Evolutionary conservation across 2,797 vertebrate genomes (phyloP), one percentile per base, ranked within the genome.

Genomic region (Borostomias antarcticus): DNA sequence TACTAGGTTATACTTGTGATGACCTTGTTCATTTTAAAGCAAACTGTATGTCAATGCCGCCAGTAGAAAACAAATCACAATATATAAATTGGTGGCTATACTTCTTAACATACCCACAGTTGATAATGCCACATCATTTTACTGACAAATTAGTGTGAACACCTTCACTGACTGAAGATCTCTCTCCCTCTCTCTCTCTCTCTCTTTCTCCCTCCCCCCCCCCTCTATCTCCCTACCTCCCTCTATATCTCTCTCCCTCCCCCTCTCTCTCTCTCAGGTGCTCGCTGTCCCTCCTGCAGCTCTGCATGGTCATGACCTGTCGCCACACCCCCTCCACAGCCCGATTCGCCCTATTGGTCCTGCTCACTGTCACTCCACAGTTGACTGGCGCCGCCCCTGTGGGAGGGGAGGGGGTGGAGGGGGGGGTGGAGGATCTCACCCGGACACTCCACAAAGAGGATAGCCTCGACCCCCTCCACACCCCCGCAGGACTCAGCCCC

Each of bases 231-330:
- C 25, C 23, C 37, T 30, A n/a, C 17, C 10, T 26, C 2, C 10
- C 21, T 13, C 21, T 45, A 6, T 28, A 6, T 28, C 30, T 59
- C 1, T 60, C 21, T 30, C 43, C 13, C 56, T 52, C 13, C 47
- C 54, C 72, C 54, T 66, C 51, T 64, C 69, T 48, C 53, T 25
- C 45, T 75, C 56, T 77, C 79, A 94, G 93, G 91, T 92, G 90
- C 87, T 89, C 87, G 81, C 83, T 87, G 89, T 85, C 86, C 88
- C 89, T 90, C 89, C 89, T 89, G 88, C 89, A 80, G 85, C 84
- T 91, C 90, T 92, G 91, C 87, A 87, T 91, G 91, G 93, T 92
- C 92, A 94, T 94, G 93, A 91, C 89, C 91, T 89, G 89, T 91
- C 91, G 88, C 86, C 90, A 90, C 85, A 78, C 85, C 80, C 73